These are phyloP conservation scores for Oligia fasciuncula DNA, from an alignment of 2,888 invertebrate genomes.

Conservation along the genomic window DNA sequence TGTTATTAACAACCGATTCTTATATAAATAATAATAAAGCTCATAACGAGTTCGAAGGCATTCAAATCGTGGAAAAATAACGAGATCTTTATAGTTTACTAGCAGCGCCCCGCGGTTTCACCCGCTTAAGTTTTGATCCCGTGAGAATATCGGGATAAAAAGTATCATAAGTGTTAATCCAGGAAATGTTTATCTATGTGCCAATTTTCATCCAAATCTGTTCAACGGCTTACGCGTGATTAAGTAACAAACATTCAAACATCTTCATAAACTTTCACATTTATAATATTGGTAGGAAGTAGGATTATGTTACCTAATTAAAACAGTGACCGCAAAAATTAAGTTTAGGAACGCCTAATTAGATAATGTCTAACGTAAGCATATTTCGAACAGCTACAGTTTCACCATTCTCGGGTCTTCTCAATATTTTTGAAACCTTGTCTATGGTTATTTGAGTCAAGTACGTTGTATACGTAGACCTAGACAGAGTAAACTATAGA, in stretches of 20 bases:
- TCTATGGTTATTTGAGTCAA: not conserved
- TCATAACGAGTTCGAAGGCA: not conserved
- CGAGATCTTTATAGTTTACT: too few relatives aligned
- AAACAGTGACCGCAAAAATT: not conserved
- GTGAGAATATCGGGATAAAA: too few relatives aligned
- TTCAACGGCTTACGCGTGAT: too few relatives aligned
- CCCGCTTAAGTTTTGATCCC: too few relatives aligned
- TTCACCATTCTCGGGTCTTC: not conserved
- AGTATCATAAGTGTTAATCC: too few relatives aligned
- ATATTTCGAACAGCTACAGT: not conserved
- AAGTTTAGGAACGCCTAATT: not conserved
- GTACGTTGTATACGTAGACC: not conserved
- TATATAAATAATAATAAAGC: constrained; percentile 7
- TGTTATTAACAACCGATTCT: not conserved
- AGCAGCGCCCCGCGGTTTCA: too few relatives aligned
- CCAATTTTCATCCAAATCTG: too few relatives aligned
- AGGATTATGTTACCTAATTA: not conserved
- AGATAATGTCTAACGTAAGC: not conserved
- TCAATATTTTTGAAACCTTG: not conserved
- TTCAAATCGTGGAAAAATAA: constrained; percentile 2
- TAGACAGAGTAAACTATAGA: too few relatives aligned
- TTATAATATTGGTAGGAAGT: too few relatives aligned
- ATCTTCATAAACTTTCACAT: too few relatives aligned
- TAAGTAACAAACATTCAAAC: too few relatives aligned
- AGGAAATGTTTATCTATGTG: too few relatives aligned